Evolutionary conservation across 2,113 vertebrate genomes (phyloP).

Genomic region (Muntiacus reevesi): DNA sequence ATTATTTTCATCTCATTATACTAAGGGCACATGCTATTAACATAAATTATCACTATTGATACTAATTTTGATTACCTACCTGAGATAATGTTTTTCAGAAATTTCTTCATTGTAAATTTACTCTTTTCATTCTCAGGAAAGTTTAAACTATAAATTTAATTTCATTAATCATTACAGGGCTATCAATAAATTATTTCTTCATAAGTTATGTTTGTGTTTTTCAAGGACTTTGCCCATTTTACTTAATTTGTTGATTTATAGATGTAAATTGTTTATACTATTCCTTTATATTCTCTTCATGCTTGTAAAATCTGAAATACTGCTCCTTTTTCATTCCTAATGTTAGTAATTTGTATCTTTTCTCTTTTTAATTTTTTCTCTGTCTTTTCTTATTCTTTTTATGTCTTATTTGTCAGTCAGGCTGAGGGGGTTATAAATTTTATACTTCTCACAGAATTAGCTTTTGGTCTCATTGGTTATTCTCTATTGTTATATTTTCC

Average conservation of each 20-base stretch:
- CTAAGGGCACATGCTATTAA: neutral
- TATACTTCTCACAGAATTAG: neutral
- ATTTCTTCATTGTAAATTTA: neutral
- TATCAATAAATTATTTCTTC: neutral
- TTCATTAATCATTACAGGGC: neutral
- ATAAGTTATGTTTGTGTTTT: neutral
- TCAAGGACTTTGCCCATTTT: neutral
- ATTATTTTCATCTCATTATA: neutral
- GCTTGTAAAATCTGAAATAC: neutral
- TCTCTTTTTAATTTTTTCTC: neutral
- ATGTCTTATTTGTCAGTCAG: neutral
- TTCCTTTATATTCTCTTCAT: neutral
- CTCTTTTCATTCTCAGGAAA: neutral
- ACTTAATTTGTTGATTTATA: neutral
- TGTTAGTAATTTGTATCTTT: neutral
- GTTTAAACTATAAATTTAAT: neutral
- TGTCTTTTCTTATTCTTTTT: neutral
- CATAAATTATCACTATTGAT: neutral
- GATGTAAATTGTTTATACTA: neutral
- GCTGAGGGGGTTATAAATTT: neutral
- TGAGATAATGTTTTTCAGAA: neutral
- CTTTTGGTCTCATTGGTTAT: neutral
- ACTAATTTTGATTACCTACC: neutral
- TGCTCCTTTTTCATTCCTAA: neutral
- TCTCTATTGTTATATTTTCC: neutral